phyloP scores from a whole-genome alignment of 1,140 invertebrate species.

The Phthorimaea operculella region DNA sequence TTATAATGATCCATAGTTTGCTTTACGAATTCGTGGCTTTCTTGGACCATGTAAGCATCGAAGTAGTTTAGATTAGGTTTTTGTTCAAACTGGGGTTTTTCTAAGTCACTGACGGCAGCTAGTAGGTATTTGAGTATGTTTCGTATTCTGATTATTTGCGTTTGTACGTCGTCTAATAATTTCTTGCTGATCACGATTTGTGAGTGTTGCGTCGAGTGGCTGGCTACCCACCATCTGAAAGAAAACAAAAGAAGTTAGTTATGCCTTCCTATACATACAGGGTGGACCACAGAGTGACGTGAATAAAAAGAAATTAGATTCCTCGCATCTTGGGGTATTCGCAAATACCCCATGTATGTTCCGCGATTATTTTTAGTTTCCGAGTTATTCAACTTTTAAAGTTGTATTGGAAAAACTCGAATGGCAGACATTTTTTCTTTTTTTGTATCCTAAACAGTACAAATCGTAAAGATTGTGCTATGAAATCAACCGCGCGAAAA shows the following conservation, averaged over 20 bases:
- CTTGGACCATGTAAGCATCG: constrained; percentile 83
- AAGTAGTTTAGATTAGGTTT: constrained; percentile 70
- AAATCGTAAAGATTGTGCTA: too few relatives aligned
- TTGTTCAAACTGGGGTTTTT: constrained; percentile 25
- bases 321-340: too few relatives aligned
- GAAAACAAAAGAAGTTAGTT: constrained; percentile 10
- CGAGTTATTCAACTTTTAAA: too few relatives aligned
- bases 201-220: constrained; percentile 80
- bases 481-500: too few relatives aligned
- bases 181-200: constrained; percentile 79
- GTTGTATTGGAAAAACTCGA: too few relatives aligned
- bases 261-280: too few relatives aligned
- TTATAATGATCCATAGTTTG: constrained; percentile 77
- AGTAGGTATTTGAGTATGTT: constrained; percentile 82
- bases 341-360: too few relatives aligned
- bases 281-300: too few relatives aligned
- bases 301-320: too few relatives aligned
- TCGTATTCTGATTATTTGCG: constrained; percentile 82
- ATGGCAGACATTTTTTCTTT: too few relatives aligned
- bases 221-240: constrained; percentile 89
- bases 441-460: too few relatives aligned
- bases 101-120: constrained; percentile 70
- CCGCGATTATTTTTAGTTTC: too few relatives aligned
- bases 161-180: constrained; percentile 76
- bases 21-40: constrained; percentile 72